Base-by-base conservation (phyloP, 2,888 invertebrate species). In the Lithophane semibrunnea region DNA sequence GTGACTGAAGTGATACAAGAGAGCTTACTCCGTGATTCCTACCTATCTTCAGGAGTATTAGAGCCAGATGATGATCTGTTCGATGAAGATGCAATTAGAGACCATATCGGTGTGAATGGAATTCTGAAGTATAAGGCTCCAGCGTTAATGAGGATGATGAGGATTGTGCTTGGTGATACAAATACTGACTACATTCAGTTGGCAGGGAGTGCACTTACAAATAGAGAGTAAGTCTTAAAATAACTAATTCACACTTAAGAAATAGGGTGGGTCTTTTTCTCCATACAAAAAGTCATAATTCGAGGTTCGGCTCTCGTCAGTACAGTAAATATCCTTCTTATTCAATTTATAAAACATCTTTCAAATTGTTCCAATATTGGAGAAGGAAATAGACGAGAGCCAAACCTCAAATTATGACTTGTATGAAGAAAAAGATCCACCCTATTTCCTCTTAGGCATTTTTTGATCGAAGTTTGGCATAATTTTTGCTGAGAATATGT, bases 1-100 rank as follows among this genome's bases (percentile, higher is more conserved):
- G 91, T 93, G 13, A 91, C 94, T 3, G 96, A 96, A 29, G 84
- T 96, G 0, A 93, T 96, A 18, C 96, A 95, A 91, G 96, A 96
- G 72, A 93, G 94, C 82, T 85, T 96, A 12, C 89, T 93, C 0
- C 88, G 87, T 5, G 96, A 96, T 77, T 91, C 91, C 0, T 95
- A 94, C 65, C 10, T 73, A 1, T 85, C 76, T 54, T 84, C 93
- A 0, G 80, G 79, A 18, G 79, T 91, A 1, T 77, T 96, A 7
- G 90, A 94, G 72, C 85, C 92, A 3, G 71, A 3, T 0, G 84
- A 85, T 0, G 84, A 92, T 49, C 44, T 96, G 0, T 94, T 92
- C 49, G 89, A 92, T 0, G 94, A 94, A 84, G 82, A 87, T 0
- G 83, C 54, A 0, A 92, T 96, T 37, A 91, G 95, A 83, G 86